Conservation (phyloP, 1,140 invertebrate species). For the Trypoxylus dichotomus region DNA sequence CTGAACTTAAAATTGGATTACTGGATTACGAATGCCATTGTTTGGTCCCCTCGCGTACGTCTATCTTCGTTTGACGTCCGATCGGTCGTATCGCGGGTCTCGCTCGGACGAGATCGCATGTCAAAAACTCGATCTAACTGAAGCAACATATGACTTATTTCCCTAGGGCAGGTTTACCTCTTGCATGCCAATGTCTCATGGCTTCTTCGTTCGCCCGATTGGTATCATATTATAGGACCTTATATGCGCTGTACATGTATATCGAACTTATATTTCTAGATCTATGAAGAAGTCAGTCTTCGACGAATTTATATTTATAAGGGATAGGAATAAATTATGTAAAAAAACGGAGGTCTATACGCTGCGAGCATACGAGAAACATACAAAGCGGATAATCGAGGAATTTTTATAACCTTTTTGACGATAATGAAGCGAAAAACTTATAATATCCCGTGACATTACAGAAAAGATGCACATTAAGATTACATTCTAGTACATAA, state of each 20-base stretch:
- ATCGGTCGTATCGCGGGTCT: neutral
- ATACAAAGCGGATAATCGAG: neutral
- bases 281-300: neutral
- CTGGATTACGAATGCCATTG: slow-evolving; percentile 30
- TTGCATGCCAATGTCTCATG: slow-evolving; percentile 31
- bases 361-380: neutral
- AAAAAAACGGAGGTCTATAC: neutral
- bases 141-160: slow-evolving; percentile 32
- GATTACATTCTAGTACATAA: too few species aligned
- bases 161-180: slow-evolving; percentile 30
- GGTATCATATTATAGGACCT: slow-evolving; percentile 23
- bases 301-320: slow-evolving; percentile 18
- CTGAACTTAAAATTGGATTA: slow-evolving; percentile 30
- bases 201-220: slow-evolving; percentile 20
- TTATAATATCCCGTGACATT: too few species aligned
- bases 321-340: slow-evolving; percentile 6
- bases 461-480: too few species aligned
- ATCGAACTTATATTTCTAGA: too few species aligned
- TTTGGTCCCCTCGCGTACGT: slow-evolving; percentile 11
- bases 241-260: too few species aligned
- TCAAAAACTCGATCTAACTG: slow-evolving; percentile 30
- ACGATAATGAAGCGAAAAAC: too few species aligned
- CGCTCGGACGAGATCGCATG: slow-evolving; percentile 22
- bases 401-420: neutral
- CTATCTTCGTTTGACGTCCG: neutral